Base-by-base conservation (phyloP, 2,113 vertebrate species). In the Pipra filicauda region DNA sequence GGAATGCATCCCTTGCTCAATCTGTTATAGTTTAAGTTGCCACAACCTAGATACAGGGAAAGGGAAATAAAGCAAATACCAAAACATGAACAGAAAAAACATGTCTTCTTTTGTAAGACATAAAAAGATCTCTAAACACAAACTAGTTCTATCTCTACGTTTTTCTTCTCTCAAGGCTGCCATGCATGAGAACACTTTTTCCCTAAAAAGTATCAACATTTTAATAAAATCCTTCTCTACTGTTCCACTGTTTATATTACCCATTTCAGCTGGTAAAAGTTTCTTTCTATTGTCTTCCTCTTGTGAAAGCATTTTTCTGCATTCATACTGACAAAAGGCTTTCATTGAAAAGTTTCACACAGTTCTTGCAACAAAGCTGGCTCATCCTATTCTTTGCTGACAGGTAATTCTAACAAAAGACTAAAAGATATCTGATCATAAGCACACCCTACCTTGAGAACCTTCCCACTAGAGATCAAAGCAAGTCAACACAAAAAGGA, bases 331-430 rank as follows among this genome's bases (percentile, higher is more conserved):
- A 85, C 15, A 3, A 72, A 84, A 84, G 33, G 17, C 12, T 77
- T 91, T 30, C 52, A 55, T 6, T 0, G 0, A 67, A 69, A 80
- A 81, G 51, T 55, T 17, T 58, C 76, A 62, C 41, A 30, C 28
- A 7, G 13, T 20, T 84, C 55, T 84, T 15, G 0, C 44, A 79
- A 70, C 46, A 8, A 70, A 88, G 39, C 1, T 0, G 2, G 49
- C 33, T 80, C 62, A 85, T 49, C 31, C 57, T 76, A n/a, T 85
- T 69, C 70, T 87, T 85, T 41, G 27, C 35, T 7, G 20, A 77
- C 78, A 57, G 0, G 11, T 13, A 59, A 41, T 28, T 61, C 18
- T 54, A 78, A 76, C 33, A 82, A 64, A 91, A 82, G 33, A 58
- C 22, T 0, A 30, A 41, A 74, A 57, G 66, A 94, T 49, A 59